Conservation (phyloP, 2,888 invertebrate species). For the Scaptomyza flava region DNA sequence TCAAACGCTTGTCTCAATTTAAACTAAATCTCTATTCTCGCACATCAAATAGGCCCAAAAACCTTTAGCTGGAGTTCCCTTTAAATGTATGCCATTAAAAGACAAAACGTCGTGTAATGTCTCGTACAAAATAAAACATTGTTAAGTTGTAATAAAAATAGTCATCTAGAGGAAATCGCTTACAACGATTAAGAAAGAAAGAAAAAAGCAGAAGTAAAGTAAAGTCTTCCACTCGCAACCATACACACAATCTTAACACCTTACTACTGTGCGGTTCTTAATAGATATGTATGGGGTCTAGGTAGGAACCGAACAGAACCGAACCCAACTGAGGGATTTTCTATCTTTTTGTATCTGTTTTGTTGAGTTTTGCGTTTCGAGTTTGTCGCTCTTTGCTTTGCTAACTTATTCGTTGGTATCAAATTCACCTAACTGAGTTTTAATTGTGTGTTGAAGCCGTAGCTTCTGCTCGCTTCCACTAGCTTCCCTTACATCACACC, state of each 20-base stretch:
- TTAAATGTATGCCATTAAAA: slow-evolving; percentile 53
- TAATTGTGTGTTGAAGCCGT: slow-evolving; percentile 51
- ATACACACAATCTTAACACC: slow-evolving; percentile 6
- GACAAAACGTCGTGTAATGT: slow-evolving; percentile 41
- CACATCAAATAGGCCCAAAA: not conserved
- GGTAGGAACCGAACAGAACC: slow-evolving; percentile 1
- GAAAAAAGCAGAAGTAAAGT: not conserved
- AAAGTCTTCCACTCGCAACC: not conserved
- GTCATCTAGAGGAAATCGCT: slow-evolving; percentile 71
- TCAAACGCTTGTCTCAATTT: slow-evolving; percentile 26
- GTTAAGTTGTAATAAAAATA: slow-evolving; percentile 65
- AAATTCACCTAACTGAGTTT: slow-evolving; percentile 68
- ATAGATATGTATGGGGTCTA: not conserved
- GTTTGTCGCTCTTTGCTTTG: slow-evolving; percentile 46
- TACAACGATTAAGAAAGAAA: slow-evolving; percentile 38
- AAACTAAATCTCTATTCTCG: slow-evolving; percentile 20
- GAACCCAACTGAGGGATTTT: not conserved
- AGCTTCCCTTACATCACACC: not conserved
- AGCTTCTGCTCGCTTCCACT: not conserved
- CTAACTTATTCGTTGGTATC: slow-evolving; percentile 52
- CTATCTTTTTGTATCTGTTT: slow-evolving; percentile 1
- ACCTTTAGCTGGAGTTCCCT: slow-evolving; percentile 45
- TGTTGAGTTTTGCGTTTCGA: slow-evolving; percentile 5
- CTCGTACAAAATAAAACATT: slow-evolving; percentile 39
- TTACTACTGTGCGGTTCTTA: slow-evolving; percentile 4